Base-by-base conservation (phyloP, 2,888 invertebrate genomes). In the Ectemnius continuus region DNA sequence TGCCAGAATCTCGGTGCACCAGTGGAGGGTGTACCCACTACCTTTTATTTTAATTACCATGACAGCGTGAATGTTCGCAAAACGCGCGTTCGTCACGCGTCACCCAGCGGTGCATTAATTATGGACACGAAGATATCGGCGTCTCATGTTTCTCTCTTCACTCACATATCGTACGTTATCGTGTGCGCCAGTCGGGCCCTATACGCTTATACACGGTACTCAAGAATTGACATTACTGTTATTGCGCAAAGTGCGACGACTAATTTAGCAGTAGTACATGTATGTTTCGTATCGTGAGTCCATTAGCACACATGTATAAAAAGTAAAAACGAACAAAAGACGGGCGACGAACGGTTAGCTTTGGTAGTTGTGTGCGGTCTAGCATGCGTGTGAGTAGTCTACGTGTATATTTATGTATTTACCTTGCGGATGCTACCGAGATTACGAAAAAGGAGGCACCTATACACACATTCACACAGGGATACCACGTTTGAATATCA, bases 361-460 rank as follows among this genome's bases (percentile, higher is more conserved):
- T 68, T 61, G 67, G 46, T 23, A 61, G 63, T 36, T 36, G 36
- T 69, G 73, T 56, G 75, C 69, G 48, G 48, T 8, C 56, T 57
- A 58, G 28, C 36, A 68, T 71, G 60, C 64, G 67, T 66, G 68
- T 69, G 16, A 16, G 67, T 77, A 70, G 73, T 67, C 52, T 52
- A 67, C 62, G 71, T 71, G 71, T 76, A 76, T 79, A 76, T 80
- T 79, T 76, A 66, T 45, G 47, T 63, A 61, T 16, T 14, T 61
- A 65, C 52, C 52, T 63, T 63, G 72, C 59, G 76, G 67, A 74
- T 70, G 36, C 36, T 18, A 79, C 59, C 74, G 79, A 74, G 64
- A 73, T 57, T 13, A 13, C n/a, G 59, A 1, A 48, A 59, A 11
- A 20, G 14, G 14, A 26, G 18, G 1, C 52, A 36, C 5, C 8